Conservation (phyloP, 1,140 invertebrate genomes). For the Lepidostoma basale region DNA sequence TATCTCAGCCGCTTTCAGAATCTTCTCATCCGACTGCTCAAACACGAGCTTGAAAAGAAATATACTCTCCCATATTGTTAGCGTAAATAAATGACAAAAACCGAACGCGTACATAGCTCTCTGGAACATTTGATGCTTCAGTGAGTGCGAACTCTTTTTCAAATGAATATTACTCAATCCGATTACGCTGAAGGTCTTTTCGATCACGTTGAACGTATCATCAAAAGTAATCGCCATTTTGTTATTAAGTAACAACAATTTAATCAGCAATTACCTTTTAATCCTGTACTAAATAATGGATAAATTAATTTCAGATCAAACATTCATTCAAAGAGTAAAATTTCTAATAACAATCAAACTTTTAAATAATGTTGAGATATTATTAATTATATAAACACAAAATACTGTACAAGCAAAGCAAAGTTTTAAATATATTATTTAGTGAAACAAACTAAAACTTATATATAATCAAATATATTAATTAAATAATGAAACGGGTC, state of each 20-base stretch:
- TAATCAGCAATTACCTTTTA: too few relatives aligned
- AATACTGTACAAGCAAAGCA: too few relatives aligned
- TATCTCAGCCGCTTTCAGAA: conserved; percentile 28
- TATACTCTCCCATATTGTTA: conserved; percentile 14
- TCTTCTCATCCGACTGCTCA: conserved; percentile 4
- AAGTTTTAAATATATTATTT: too few relatives aligned
- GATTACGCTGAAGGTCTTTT: conserved; percentile 30
- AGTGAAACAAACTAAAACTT: too few relatives aligned
- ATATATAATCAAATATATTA: too few relatives aligned
- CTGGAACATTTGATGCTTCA: conserved; percentile 14
- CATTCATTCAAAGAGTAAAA: too few relatives aligned
- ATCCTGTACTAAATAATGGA: too few relatives aligned
- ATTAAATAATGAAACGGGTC: too few relatives aligned
- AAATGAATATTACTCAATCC: conserved; percentile 32
- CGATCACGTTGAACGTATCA: conserved; percentile 26
- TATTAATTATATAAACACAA: too few relatives aligned
- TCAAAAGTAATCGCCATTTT: conserved; percentile 23
- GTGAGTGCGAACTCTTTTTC: conserved; percentile 1
- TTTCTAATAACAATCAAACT: too few relatives aligned
- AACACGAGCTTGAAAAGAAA: background rate
- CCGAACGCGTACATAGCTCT: conserved; percentile 18
- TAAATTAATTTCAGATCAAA: background rate
- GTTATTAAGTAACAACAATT: too few relatives aligned
- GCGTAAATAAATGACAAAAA: conserved; percentile 2
- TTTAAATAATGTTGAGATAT: too few relatives aligned